Evolutionary conservation across 2,797 vertebrate genomes (phyloP), one percentile per base, ranked within the genome.

Genomic region (Halcyon leucocephala): DNA sequence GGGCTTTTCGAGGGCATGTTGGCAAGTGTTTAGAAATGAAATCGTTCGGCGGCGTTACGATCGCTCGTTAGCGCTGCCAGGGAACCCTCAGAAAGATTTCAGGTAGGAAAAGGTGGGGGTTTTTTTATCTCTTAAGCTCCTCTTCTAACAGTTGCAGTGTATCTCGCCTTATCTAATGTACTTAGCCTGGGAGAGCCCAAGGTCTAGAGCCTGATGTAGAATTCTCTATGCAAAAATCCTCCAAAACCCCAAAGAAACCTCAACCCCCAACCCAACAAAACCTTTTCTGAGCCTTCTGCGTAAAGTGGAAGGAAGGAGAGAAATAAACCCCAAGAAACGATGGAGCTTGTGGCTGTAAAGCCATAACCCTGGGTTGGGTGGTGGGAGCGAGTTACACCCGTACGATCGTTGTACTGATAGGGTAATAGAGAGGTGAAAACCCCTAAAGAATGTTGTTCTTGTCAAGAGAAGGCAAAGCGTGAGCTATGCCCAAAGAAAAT

Each of bases 401-500:
- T 14, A 22, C 6, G 1, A 12, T 35, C 2, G 0, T 21, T 65
- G 77, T 10, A 69, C 85, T 55, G 28, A 1, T 3, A 5, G 31
- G 52, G 29, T 31, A 78, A 31, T 22, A 66, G 81, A 67, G 49
- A 58, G 24, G 42, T 11, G 25, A 54, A 86, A 62, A 46, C 55
- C 64, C 26, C 73, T 35, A 6, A 24, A 33, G 42, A 83, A 66
- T 37, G 67, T 25, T 9, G 22, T 55, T 90, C 51, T 85, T 79
- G 60, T n/a, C 61, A 52, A 48, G 77, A 62, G 60, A 49, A 72
- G 44, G 83, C 62, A 82, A 84, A 84, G 64, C 2, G 0, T 48
- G 6, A 18, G 86, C 88, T 69, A 33, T 65, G 76, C 46, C n/a
- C 54, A 14, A 69, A 66, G 66, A 67, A 76, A 96, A 82, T 37